Percentiles rank a stretch among this genome's conserved stretches.
These are phyloP conservation scores for Semnornis frantzii DNA, from an alignment of 2,113 vertebrate species.

Conservation along the genomic window DNA sequence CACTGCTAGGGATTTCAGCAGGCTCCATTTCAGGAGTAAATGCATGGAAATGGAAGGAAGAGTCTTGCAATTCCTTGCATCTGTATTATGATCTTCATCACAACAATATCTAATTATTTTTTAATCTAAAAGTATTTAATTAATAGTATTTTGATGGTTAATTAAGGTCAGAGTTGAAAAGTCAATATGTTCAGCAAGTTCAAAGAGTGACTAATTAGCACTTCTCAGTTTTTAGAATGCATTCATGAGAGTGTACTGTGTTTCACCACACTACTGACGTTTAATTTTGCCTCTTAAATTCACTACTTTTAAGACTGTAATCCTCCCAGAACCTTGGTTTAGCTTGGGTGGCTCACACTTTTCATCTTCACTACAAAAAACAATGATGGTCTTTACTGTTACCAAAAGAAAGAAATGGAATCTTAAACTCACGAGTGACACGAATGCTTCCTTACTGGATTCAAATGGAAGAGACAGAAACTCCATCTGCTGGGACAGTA, in stretches of 20 bases:
- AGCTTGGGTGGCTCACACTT: not conserved
- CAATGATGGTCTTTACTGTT: not conserved
- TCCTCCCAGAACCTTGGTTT: not conserved
- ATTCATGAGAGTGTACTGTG: not conserved
- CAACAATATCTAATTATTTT: not conserved
- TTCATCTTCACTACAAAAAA: not conserved
- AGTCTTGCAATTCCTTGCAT: not conserved
- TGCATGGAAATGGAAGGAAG: not conserved
- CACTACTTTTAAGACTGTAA: not conserved
- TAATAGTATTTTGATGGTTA: not conserved
- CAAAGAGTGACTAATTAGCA: constrained; percentile 4
- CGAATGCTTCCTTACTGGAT: not conserved
- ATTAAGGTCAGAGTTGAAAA: not conserved
- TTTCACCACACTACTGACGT: not conserved
- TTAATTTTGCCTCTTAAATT: not conserved
- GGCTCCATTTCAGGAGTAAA: not conserved
- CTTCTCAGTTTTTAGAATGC: not conserved
- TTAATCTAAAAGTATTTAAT: not conserved
- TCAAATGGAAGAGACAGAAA: not conserved
- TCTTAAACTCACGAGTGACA: not conserved
- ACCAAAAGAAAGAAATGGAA: not conserved
- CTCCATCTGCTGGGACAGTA: not conserved
- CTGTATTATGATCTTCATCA: not conserved
- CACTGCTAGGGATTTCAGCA: not conserved
- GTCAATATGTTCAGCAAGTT: not conserved